Conservation (phyloP, 2,888 invertebrate genomes). For the Aphrophora alni region DNA sequence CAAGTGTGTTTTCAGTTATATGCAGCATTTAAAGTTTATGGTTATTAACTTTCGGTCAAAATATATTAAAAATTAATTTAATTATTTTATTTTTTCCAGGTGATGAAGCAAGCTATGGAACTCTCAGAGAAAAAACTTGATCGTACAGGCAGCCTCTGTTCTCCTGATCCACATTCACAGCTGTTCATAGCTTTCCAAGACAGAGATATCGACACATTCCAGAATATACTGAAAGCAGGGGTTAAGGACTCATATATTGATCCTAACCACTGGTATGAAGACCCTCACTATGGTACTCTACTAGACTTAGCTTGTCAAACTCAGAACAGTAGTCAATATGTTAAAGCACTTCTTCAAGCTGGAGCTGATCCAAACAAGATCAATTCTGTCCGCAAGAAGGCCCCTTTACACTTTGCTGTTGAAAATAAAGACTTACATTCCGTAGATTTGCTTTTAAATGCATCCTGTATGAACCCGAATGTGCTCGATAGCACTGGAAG, state of each 20-base stretch:
- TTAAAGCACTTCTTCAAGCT: slow-evolving; percentile 64
- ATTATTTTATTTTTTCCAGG: neutral
- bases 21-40: too few species aligned
- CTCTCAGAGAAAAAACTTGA: slow-evolving; percentile 30
- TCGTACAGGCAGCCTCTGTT: slow-evolving; percentile 42
- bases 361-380: slow-evolving; percentile 68
- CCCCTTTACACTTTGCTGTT: slow-evolving; percentile 71
- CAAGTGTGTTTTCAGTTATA: too few species aligned
- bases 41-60: too few species aligned
- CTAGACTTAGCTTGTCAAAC: slow-evolving; percentile 64
- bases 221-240: slow-evolving; percentile 58
- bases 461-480: slow-evolving; percentile 61
- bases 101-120: slow-evolving; percentile 34
- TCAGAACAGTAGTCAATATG: slow-evolving; percentile 63
- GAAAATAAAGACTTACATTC: slow-evolving; percentile 62
- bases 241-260: slow-evolving; percentile 60
- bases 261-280: slow-evolving; percentile 63
- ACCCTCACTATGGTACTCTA: slow-evolving; percentile 66
- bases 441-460: slow-evolving; percentile 59
- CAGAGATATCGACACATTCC: slow-evolving; percentile 63
- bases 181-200: slow-evolving; percentile 62
- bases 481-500: slow-evolving; percentile 61
- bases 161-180: slow-evolving; percentile 54
- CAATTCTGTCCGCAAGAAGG: slow-evolving; percentile 64
- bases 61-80: too few species aligned